Percentiles rank a stretch among this genome's conserved stretches.
Conservation (phyloP, 2,797 vertebrate species). For the Gallinago solitaria region DNA sequence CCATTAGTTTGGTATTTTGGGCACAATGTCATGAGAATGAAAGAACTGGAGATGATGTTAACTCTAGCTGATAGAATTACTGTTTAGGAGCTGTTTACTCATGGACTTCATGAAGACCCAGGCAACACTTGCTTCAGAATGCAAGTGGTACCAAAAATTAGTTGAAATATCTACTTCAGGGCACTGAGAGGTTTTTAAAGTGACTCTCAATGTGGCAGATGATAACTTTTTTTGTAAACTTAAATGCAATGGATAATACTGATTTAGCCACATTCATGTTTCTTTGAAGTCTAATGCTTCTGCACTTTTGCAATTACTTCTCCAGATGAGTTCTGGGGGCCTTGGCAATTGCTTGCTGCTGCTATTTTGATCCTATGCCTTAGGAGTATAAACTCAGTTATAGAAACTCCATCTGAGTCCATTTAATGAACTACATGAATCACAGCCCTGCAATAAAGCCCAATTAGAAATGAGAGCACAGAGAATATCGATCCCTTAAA, state of each 20-base stretch:
- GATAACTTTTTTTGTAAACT: neutral
- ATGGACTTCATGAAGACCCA: neutral
- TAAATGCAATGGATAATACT: slow-evolving; percentile 40
- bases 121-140: neutral
- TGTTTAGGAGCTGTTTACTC: neutral
- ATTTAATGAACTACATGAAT: slow-evolving; percentile 63
- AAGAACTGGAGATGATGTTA: neutral
- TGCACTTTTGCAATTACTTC: slow-evolving; percentile 15
- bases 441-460: slow-evolving; percentile 48
- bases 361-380: slow-evolving; percentile 25
- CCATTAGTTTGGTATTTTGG: neutral
- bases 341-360: slow-evolving; percentile 31
- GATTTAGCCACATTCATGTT: neutral
- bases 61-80: neutral
- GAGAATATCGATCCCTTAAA: slow-evolving; percentile 47
- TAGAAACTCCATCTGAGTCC: slow-evolving; percentile 45
- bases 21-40: neutral
- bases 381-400: slow-evolving; percentile 36
- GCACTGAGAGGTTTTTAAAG: neutral
- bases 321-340: slow-evolving; percentile 5
- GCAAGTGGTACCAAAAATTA: neutral
- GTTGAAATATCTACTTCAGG: neutral
- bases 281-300: slow-evolving; percentile 15
- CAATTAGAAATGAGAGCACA: slow-evolving; percentile 57
- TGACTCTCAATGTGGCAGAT: neutral